phyloP scores from a whole-genome alignment of 1,140 invertebrate species.

The Holotrichia oblita region DNA sequence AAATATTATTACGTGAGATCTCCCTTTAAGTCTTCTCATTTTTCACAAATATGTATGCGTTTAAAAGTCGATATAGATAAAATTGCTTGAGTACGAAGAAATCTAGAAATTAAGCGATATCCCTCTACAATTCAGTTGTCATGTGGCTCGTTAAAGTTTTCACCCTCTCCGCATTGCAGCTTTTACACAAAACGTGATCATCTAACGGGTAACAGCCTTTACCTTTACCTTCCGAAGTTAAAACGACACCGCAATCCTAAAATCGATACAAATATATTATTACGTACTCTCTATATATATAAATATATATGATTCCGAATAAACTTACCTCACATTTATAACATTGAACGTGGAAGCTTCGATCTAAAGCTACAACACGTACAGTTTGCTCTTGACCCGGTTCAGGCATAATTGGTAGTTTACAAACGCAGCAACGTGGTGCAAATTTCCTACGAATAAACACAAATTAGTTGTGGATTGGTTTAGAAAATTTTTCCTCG shows the following conservation, averaged over 20 bases:
- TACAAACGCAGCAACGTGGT: constrained; percentile 96
- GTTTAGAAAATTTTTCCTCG: too few relatives aligned
- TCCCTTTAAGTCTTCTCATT: too few relatives aligned
- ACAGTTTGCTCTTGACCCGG: constrained; percentile 96
- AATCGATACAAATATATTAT: constrained; percentile 45
- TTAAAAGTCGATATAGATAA: too few relatives aligned
- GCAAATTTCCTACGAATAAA: constrained; percentile 87
- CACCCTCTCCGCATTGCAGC: constrained; percentile 94
- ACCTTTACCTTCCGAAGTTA: constrained; percentile 94
- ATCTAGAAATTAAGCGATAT: too few relatives aligned
- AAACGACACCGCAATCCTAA: constrained; percentile 89
- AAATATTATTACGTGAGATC: too few relatives aligned
- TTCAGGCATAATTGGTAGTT: constrained; percentile 96
- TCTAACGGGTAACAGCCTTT: constrained; percentile 97
- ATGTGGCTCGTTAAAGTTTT: constrained; percentile 84
- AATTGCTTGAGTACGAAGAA: too few relatives aligned
- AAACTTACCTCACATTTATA: constrained; percentile 92
- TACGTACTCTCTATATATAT: too few relatives aligned
- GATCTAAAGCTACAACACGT: constrained; percentile 94
- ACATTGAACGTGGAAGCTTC: constrained; percentile 96
- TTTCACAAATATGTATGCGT: too few relatives aligned
- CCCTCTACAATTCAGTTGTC: constrained; percentile 77
- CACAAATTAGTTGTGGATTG: neutral
- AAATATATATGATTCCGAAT: neutral
- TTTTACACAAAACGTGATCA: constrained; percentile 96